Percentiles rank a stretch among this genome's conserved stretches.
Evolutionary conservation across 2,888 invertebrate genomes (phyloP).

Genomic region (Eledona agricola): DNA sequence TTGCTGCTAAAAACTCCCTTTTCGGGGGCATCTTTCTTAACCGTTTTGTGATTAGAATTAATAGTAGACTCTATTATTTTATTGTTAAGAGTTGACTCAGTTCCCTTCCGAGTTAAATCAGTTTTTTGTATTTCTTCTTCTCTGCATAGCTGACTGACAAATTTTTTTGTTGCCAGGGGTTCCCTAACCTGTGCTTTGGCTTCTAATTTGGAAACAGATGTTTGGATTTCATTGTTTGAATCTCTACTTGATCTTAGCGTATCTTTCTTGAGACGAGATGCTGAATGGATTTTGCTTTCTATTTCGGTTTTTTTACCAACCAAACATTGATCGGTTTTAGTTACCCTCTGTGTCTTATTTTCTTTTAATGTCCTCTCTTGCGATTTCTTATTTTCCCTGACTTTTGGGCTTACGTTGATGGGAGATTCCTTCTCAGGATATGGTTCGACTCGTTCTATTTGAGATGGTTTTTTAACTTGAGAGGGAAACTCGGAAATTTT

Average conservation of each 20-base stretch:
- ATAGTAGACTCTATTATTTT: conserved; percentile 43
- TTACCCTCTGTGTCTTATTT: conserved; percentile 4
- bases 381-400: conserved; percentile 20
- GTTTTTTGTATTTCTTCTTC: conserved; percentile 52
- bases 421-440: conserved; percentile 35
- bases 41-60: conserved; percentile 42
- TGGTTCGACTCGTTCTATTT: conserved; percentile 32
- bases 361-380: conserved; percentile 3
- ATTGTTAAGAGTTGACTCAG: conserved; percentile 4
- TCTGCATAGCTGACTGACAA: conserved; percentile 49
- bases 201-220: conserved; percentile 36
- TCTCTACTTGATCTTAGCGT: conserved; percentile 35
- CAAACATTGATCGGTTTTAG: not conserved
- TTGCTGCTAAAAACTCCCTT: conserved; percentile 42
- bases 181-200: conserved; percentile 55
- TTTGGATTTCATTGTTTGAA: conserved; percentile 35
- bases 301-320: not conserved
- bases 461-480: conserved; percentile 36
- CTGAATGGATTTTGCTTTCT: conserved; percentile 3
- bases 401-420: conserved; percentile 9
- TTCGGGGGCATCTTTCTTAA: conserved; percentile 48
- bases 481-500: conserved; percentile 37
- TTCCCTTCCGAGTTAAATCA: conserved; percentile 37
- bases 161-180: conserved; percentile 53
- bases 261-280: conserved; percentile 2